phyloP scores from a whole-genome alignment of 2,797 vertebrate species.

The Rhinophrynus dorsalis region DNA sequence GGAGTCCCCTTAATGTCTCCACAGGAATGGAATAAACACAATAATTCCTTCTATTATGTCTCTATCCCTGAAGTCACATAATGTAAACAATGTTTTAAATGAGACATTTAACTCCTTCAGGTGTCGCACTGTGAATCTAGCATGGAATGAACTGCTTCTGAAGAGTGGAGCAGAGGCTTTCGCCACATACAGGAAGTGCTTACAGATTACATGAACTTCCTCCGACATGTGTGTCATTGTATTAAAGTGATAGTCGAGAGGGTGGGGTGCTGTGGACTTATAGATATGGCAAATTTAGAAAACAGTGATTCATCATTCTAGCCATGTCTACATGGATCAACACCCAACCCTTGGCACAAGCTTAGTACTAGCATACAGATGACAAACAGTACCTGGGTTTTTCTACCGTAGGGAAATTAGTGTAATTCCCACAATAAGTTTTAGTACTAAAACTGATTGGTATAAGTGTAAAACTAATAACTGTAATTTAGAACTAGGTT shows the following conservation, averaged over 20 bases:
- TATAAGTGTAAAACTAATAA: too few relatives aligned
- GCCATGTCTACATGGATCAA: neutral
- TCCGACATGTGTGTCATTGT: constrained; percentile 8
- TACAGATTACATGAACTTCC: neutral
- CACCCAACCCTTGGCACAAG: too few relatives aligned
- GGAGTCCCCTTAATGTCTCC: constrained; percentile 4
- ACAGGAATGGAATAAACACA: constrained; percentile 16
- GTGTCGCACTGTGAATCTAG: too few relatives aligned
- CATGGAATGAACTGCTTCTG: neutral
- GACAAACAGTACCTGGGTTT: too few relatives aligned
- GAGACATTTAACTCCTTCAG: constrained; percentile 23
- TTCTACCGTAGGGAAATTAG: too few relatives aligned
- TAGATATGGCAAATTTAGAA: neutral
- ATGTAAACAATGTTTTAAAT: constrained; percentile 4
- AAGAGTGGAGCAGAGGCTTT: neutral
- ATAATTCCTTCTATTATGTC: neutral
- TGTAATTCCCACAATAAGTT: too few relatives aligned
- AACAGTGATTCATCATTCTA: neutral
- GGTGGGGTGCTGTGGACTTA: neutral
- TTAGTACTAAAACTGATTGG: too few relatives aligned
- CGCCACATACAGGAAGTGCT: neutral
- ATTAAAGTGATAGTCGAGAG: neutral
- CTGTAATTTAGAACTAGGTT: too few relatives aligned
- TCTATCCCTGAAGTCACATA: neutral
- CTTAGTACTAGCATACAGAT: too few relatives aligned